Evolutionary conservation across 2,797 vertebrate genomes (phyloP).

Genomic region (Karalla daura): DNA sequence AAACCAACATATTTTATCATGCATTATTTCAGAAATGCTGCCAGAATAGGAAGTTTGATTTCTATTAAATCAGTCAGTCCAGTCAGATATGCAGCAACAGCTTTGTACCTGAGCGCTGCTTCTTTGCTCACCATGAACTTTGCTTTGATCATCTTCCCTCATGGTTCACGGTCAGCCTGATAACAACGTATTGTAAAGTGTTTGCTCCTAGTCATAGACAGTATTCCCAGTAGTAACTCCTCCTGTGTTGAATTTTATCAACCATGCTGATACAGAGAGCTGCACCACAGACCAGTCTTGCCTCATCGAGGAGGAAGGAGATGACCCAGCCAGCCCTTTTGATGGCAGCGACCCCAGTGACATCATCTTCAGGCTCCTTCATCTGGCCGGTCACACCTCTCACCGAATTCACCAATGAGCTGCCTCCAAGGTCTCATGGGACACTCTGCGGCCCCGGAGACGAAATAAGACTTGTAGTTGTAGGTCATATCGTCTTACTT

Average conservation of each 20-base stretch:
- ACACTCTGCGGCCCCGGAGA: constrained; percentile 3
- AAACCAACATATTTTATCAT: not conserved
- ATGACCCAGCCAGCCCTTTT: constrained; percentile 56
- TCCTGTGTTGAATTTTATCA: not conserved
- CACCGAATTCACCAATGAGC: constrained; percentile 77
- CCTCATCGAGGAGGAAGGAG: constrained; percentile 71
- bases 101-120: not conserved
- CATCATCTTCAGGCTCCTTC: constrained; percentile 80
- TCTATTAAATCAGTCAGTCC: not conserved
- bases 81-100: not conserved
- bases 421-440: constrained; percentile 13
- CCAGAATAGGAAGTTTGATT: not conserved
- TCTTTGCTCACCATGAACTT: not conserved
- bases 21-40: not conserved
- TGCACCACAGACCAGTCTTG: constrained; percentile 76
- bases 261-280: constrained; percentile 51
- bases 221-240: not conserved
- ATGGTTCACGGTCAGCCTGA: constrained; percentile 24
- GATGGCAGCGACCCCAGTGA: constrained; percentile 70
- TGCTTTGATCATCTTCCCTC: constrained; percentile 2
- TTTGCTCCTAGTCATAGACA: not conserved
- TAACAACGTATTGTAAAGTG: constrained; percentile 42
- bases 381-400: constrained; percentile 68
- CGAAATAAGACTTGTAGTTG: constrained; percentile 46
- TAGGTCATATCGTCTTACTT: constrained; percentile 50